Evolutionary conservation across 1,140 invertebrate species (phyloP).

Genomic region (Drosophila malerkotliana): DNA sequence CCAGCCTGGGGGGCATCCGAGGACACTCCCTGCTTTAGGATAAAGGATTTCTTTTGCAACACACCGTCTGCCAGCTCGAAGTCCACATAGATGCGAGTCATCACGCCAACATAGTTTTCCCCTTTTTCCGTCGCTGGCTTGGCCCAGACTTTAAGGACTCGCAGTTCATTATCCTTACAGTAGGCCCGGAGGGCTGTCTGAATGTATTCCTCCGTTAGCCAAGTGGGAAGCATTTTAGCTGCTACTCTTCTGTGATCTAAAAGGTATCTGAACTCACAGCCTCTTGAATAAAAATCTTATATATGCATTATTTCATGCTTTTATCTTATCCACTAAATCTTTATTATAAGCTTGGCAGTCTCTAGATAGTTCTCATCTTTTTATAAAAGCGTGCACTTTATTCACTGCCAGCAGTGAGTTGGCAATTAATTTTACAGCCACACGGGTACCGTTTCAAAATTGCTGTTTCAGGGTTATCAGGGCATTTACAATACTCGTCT

Average conservation of each 20-base stretch:
- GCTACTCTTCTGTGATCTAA: slow-evolving; percentile 5
- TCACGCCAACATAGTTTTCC: slow-evolving; percentile 65
- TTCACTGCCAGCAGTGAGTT: not conserved
- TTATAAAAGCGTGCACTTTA: not conserved
- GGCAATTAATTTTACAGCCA: slow-evolving; percentile 6
- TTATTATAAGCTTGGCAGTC: slow-evolving; percentile 1
- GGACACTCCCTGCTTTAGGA: slow-evolving; percentile 53
- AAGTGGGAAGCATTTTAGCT: slow-evolving; percentile 37
- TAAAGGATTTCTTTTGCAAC: slow-evolving; percentile 30
- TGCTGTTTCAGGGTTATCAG: not conserved
- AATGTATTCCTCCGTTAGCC: slow-evolving; percentile 68
- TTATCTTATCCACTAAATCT: slow-evolving; percentile 22
- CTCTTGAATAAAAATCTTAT: slow-evolving; percentile 9
- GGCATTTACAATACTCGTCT: not conserved
- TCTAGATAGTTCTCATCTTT: not conserved
- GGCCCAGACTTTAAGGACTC: slow-evolving; percentile 41
- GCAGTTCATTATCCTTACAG: slow-evolving; percentile 48
- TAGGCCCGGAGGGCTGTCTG: slow-evolving; percentile 38
- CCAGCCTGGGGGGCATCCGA: slow-evolving; percentile 33
- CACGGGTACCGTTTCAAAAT: not conserved
- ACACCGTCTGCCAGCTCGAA: slow-evolving; percentile 8
- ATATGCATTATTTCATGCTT: slow-evolving; percentile 19
- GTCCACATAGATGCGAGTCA: slow-evolving; percentile 66
- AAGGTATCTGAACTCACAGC: slow-evolving; percentile 3
- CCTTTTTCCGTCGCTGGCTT: slow-evolving; percentile 62